These are phyloP conservation scores for Meteorus colon DNA, from an alignment of 2,888 invertebrate species.

Conservation along the genomic window DNA sequence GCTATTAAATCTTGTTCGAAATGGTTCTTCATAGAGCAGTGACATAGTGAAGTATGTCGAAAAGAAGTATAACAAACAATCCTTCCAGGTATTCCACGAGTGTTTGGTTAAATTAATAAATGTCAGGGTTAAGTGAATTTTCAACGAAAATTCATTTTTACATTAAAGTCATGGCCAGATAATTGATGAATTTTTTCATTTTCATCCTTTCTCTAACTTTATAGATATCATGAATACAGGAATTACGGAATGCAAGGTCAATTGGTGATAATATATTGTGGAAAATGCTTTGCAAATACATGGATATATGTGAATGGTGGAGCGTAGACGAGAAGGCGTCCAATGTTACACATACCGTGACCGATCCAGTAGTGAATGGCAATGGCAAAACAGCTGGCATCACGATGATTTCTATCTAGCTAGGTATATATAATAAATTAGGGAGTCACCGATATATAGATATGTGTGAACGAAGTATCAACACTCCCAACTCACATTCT, in stretches of 20 bases:
- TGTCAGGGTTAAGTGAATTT: background rate
- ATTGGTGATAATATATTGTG: background rate
- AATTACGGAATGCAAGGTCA: background rate
- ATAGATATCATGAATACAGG: background rate
- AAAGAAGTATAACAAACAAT: no score
- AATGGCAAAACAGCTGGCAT: background rate
- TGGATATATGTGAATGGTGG: conserved; percentile 24
- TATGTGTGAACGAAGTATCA: background rate
- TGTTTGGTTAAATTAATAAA: background rate
- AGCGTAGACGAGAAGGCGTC: conserved; percentile 19
- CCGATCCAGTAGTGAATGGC: background rate
- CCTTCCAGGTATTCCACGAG: no score
- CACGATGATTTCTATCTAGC: background rate
- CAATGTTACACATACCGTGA: background rate
- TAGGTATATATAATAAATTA: conserved; percentile 4
- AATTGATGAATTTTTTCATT: background rate
- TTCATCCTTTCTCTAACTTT: background rate
- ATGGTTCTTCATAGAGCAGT: no score
- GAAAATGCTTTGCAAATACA: conserved; percentile 22
- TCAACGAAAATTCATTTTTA: background rate
- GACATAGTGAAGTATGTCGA: no score
- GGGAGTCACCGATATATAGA: background rate
- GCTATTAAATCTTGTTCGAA: no score
- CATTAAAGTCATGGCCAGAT: background rate
- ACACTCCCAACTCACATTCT: background rate